Percentiles rank a stretch among this genome's conserved stretches.
These are phyloP conservation scores for Neodon shergylaensis DNA, from an alignment of 2,113 vertebrate genomes.

Conservation along the genomic window DNA sequence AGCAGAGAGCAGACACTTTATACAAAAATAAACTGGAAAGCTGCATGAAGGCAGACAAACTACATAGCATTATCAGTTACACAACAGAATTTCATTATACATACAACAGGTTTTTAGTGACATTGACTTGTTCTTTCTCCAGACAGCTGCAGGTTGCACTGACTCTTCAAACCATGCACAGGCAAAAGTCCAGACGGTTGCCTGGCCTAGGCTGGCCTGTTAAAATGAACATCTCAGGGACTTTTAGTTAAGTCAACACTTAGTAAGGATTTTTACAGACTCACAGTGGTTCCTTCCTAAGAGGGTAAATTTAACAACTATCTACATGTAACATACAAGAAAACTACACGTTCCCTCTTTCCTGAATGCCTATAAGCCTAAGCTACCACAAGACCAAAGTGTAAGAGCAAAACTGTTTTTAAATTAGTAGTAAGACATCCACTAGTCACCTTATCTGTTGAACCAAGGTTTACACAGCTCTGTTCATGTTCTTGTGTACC, in stretches of 20 bases:
- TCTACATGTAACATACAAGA: background rate
- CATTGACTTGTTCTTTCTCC: constrained; percentile 16
- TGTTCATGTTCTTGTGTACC: background rate
- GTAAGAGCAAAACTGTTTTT: background rate
- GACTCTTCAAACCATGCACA: constrained; percentile 50
- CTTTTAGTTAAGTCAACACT: constrained; percentile 60
- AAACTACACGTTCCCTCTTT: background rate
- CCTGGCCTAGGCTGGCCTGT: constrained; percentile 64
- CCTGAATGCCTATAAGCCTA: background rate
- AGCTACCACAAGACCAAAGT: background rate
- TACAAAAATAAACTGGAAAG: background rate
- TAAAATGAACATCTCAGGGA: constrained; percentile 66
- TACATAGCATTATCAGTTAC: background rate
- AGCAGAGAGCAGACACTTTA: background rate
- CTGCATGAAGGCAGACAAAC: background rate
- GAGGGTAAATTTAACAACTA: no score
- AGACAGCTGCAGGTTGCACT: constrained; percentile 29
- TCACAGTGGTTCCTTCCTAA: background rate
- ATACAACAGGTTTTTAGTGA: background rate
- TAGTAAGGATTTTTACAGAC: constrained; percentile 15
- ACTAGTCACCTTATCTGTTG: background rate
- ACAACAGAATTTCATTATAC: background rate
- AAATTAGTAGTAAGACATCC: background rate
- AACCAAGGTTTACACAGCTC: background rate
- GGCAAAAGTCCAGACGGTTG: constrained; percentile 18